phyloP scores from a whole-genome alignment of 1,140 invertebrate species.

The Anoplolepis gracilipes region DNA sequence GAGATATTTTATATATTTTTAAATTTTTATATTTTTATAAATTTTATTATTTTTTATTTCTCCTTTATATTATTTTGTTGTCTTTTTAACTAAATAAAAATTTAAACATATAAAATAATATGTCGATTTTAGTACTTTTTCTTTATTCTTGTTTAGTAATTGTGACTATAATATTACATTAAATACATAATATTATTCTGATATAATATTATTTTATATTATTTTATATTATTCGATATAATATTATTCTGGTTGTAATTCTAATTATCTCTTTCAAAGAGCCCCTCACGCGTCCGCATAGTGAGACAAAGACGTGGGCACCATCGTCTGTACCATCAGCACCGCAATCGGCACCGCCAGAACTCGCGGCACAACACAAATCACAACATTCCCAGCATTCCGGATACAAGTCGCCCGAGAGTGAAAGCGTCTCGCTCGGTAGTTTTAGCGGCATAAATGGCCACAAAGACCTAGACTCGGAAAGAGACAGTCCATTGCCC shows the following conservation, averaged over 20 bases:
- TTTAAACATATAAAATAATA: too few species aligned
- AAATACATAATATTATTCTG: background rate
- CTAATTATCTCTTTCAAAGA: conserved; percentile 70
- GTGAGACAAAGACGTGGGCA: conserved; percentile 90
- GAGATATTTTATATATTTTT: too few species aligned
- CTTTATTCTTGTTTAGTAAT: too few species aligned
- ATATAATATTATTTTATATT: conserved; percentile 17
- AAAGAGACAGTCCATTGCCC: conserved; percentile 81
- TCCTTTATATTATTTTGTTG: too few species aligned
- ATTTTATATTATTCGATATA: too few species aligned
- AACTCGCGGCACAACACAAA: conserved; percentile 87
- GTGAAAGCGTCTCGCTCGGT: conserved; percentile 84
- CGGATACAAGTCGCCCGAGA: conserved; percentile 85
- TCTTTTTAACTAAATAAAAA: too few species aligned
- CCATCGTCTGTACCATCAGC: conserved; percentile 88
- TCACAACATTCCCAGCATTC: conserved; percentile 83
- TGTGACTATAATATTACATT: background rate
- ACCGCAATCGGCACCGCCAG: conserved; percentile 89
- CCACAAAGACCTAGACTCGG: conserved; percentile 84
- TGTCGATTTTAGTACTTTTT: too few species aligned
- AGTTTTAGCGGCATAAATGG: conserved; percentile 84
- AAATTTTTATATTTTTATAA: too few species aligned
- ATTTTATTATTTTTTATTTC: too few species aligned
- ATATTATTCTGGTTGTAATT: background rate
- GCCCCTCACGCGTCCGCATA: conserved; percentile 88